phyloP scores from a whole-genome alignment of 2,113 vertebrate species.

The Notechis scutatus region DNA sequence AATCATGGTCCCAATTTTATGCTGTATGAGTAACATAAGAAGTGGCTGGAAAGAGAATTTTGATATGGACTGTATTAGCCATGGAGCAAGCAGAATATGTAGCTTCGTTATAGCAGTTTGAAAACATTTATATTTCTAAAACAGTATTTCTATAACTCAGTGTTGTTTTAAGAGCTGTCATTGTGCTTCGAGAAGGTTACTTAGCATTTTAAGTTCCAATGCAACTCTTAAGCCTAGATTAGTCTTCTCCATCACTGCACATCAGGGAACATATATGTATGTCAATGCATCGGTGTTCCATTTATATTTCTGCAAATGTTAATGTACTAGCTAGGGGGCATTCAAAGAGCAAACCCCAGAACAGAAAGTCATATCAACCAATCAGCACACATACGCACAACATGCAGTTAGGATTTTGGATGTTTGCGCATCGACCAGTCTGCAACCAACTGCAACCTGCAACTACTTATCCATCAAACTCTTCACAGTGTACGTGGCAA shows the following conservation, averaged over 20 bases:
- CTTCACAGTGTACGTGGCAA: not conserved
- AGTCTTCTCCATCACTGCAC: not conserved
- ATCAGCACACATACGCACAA: not conserved
- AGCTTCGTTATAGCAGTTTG: not conserved
- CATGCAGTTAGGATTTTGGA: not conserved
- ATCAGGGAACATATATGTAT: not conserved
- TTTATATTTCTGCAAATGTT: not conserved
- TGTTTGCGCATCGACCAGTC: not conserved
- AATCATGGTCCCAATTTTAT: not conserved
- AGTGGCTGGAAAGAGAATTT: not conserved
- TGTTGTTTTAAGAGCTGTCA: not conserved
- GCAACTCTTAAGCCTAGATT: not conserved
- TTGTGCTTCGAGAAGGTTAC: not conserved
- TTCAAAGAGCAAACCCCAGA: not conserved
- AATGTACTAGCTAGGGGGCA: not conserved
- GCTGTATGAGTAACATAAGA: not conserved
- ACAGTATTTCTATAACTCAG: not conserved
- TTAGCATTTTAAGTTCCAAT: not conserved
- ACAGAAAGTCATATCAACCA: not conserved
- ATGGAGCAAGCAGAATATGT: not conserved
- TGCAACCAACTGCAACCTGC: not conserved
- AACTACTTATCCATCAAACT: not conserved
- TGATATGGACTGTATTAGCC: not conserved
- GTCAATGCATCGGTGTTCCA: not conserved
- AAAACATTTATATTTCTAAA: not conserved